Percentiles rank a stretch among this genome's conserved stretches.
Evolutionary conservation across 2,113 vertebrate species (phyloP).

Genomic region (Carettochelys insculpta): DNA sequence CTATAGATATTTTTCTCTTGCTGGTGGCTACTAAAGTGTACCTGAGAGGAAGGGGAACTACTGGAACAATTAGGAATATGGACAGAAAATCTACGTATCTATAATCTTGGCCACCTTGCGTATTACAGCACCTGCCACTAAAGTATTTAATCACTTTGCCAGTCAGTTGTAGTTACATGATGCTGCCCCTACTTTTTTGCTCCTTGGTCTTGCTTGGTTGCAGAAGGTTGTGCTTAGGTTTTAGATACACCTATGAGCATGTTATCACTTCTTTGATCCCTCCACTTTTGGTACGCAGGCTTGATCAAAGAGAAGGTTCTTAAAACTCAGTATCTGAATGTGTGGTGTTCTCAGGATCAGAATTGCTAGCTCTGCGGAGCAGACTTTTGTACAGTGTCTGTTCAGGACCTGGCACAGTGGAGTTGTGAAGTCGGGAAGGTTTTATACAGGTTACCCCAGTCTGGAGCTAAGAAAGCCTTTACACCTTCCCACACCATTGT

Average conservation of each 20-base stretch:
- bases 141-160: slow-evolving; percentile 59
- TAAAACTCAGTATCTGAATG: not conserved
- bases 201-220: slow-evolving; percentile 14
- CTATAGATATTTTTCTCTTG: slow-evolving; percentile 62
- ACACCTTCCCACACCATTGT: not conserved
- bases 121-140: not conserved
- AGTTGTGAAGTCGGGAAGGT: not conserved
- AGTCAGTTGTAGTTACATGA: slow-evolving; percentile 22
- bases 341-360: not conserved
- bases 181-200: slow-evolving; percentile 20
- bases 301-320: not conserved
- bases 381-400: not conserved
- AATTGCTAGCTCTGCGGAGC: not conserved
- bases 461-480: slow-evolving; percentile 10
- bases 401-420: not conserved
- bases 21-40: slow-evolving; percentile 69
- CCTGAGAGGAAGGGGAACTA: slow-evolving; percentile 68
- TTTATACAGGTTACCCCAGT: not conserved
- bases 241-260: not conserved
- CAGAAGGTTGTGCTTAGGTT: slow-evolving; percentile 8
- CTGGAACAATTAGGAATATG: slow-evolving; percentile 70
- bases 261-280: slow-evolving; percentile 4
- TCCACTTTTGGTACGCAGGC: not conserved
- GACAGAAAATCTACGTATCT: slow-evolving; percentile 47
- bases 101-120: not conserved